These are phyloP conservation scores for Ormyrus labotus DNA, from an alignment of 2,888 invertebrate species.

Conservation along the genomic window DNA sequence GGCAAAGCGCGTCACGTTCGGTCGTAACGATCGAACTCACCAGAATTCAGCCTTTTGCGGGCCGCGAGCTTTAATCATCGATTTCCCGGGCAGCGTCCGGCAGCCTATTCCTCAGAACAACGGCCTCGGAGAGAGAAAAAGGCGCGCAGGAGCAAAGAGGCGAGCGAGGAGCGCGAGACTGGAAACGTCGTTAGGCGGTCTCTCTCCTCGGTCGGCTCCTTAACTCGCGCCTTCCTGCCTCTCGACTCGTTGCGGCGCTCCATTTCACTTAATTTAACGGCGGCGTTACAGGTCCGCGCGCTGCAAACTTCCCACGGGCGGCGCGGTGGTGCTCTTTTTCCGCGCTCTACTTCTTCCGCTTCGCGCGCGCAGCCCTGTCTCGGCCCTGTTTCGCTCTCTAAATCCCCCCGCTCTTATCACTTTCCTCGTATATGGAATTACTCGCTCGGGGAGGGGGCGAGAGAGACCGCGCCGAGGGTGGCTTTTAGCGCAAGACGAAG, in stretches of 20 bases:
- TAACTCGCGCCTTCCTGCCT: conserved; percentile 1
- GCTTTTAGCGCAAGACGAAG: conserved; percentile 23
- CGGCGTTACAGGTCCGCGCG: conserved; percentile 36
- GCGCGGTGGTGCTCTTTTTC: not conserved
- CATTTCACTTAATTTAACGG: conserved; percentile 56
- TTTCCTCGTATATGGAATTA: conserved; percentile 42
- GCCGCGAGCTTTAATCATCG: conserved; percentile 34
- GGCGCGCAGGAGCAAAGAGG: not conserved
- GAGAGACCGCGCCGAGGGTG: not conserved
- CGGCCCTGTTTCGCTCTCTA: not conserved
- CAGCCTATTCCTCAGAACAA: conserved; percentile 30
- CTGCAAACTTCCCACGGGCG: not conserved
- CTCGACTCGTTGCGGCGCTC: conserved; percentile 47
- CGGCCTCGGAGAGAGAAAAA: not conserved
- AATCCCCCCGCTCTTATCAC: conserved; percentile 28
- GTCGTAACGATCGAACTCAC: conserved; percentile 31
- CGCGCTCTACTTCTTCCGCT: not conserved
- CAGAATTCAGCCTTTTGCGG: conserved; percentile 1
- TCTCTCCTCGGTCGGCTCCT: conserved; percentile 11
- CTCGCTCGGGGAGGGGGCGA: not conserved
- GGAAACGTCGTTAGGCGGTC: conserved; percentile 20
- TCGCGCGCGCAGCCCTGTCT: not conserved
- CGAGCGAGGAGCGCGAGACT: not conserved
- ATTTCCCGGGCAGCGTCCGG: conserved; percentile 35
- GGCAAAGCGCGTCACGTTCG: conserved; percentile 29